Percentiles rank a stretch among this genome's conserved stretches.
Evolutionary conservation across 1,140 invertebrate genomes (phyloP).

Genomic region (Drosophila cardini): DNA sequence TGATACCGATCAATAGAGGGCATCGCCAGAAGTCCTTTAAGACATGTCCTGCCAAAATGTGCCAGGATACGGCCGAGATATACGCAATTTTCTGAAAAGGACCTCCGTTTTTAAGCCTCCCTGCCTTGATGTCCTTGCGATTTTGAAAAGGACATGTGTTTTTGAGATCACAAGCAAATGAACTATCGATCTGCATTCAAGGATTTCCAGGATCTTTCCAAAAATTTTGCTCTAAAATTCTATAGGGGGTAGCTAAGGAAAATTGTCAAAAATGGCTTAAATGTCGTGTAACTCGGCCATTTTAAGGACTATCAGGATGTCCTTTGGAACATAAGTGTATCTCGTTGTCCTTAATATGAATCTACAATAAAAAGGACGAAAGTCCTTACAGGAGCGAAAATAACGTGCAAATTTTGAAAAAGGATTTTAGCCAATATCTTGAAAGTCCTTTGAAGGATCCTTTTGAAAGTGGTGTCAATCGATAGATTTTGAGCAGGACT

Average conservation of each 20-base stretch:
- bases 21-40: not conserved
- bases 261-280: not conserved
- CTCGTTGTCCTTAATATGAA: not conserved
- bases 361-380: not conserved
- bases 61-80: not conserved
- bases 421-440: not conserved
- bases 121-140: not conserved
- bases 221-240: not conserved
- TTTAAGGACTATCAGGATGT: not conserved
- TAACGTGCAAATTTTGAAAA: not conserved
- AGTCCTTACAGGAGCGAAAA: not conserved
- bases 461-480: not conserved
- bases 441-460: not conserved
- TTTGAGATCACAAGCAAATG: not conserved
- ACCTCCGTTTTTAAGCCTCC: not conserved
- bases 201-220: not conserved
- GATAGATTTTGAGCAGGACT: not conserved
- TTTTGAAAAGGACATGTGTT: not conserved
- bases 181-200: not conserved
- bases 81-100: not conserved
- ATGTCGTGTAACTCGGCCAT: not conserved
- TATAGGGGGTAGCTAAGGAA: not conserved
- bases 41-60: not conserved
- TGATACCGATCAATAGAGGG: not conserved
- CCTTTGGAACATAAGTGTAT: not conserved